Base-by-base conservation (phyloP, 2,113 vertebrate genomes). In the Myotis yumanensis region DNA sequence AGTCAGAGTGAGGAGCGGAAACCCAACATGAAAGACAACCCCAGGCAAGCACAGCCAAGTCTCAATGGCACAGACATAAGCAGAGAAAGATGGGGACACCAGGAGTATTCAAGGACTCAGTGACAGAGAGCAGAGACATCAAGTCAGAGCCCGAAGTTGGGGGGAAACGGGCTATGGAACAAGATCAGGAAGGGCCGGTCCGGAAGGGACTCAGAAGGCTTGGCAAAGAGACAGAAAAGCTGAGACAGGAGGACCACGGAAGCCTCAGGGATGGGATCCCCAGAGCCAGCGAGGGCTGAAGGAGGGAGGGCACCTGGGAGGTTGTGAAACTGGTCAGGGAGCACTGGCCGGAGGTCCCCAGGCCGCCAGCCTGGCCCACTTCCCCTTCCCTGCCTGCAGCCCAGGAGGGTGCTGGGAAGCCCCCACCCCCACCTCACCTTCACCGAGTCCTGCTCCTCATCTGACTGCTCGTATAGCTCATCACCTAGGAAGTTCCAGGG, bases 361-460 rank as follows among this genome's bases (percentile, higher is more conserved):
- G 85, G 88, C 15, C 4, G 1, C 35, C 35, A 2, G 46, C 11
- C 9, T 11, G 32, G 68, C 43, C 52, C 80, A 68, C 90, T 71
- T 76, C 90, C 94, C 76, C 77, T 82, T 71, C 62, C 43, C 40
- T 16, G 20, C 62, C 12, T 17, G 51, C 4, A 1, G 77, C 59
- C 88, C 43, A 20, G 54, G n/a, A 43, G 52, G 28, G 54, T 11
- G 54, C 32, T 8, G 59, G 88, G 73, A 85, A 69, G 46, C 66
- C 46, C 72, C n/a, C 2, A 1, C 6, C 52, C 7, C 4, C 0
- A 0, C 1, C 97, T 82, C 73, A 99, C 99, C 99, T 99, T 99
- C 62, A 99, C 99, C 0, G 99, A 99, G 95, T 99, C 99, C 97
- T 99, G 99, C 96, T 99, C 99, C 97, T 99, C 99, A 0, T 99